Base-by-base conservation (phyloP, 2,113 vertebrate genomes). In the Zosterops pallidus region DNA sequence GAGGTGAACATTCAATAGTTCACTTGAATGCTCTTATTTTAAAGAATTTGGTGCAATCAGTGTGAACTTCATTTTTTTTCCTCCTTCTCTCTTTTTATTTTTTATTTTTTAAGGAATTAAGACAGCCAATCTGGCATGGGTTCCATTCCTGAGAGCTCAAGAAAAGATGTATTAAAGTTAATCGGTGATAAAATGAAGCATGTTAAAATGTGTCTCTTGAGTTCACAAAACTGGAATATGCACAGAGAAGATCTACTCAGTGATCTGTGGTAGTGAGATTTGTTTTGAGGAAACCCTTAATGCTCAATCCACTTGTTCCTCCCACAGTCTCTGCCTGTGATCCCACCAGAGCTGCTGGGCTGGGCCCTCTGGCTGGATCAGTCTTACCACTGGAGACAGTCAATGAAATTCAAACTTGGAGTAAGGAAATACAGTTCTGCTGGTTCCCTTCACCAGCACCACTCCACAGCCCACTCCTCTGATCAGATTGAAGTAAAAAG, bases 161-260 rank as follows among this genome's bases (percentile, higher is more conserved):
- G 91, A 85, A 76, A 95, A 91, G 72, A 95, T 89, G 88, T 56
- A 95, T 92, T 93, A 71, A 95, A 95, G 92, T 91, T 96, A 96
- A 96, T 89, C 95, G 92, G 89, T 59, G 69, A 86, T 91, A 97
- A 94, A 95, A 94, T 96, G 90, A 96, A 97, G 78, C 78, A 93
- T 8, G 19, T 60, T 69, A 88, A 94, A 95, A 37, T 46, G 55
- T 33, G 64, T 83, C 88, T 95, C 91, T 88, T 2, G 53, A 95
- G 92, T 80, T 94, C 79, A 57, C 57, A 77, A 68, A 94, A 90
- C 84, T 89, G 79, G 63, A 92, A 92, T 91, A 71, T 74, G 94
- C 83, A 92, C 86, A 80, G 86, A 65, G 42, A 87, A 93, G 75
- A 92, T 59, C 90, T 91, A 41, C 92, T 94, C 79, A 94, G 81